Evolutionary conservation across 2,797 vertebrate species (phyloP), one percentile per base, ranked within the genome.

Genomic region (Sebastes goodei): DNA sequence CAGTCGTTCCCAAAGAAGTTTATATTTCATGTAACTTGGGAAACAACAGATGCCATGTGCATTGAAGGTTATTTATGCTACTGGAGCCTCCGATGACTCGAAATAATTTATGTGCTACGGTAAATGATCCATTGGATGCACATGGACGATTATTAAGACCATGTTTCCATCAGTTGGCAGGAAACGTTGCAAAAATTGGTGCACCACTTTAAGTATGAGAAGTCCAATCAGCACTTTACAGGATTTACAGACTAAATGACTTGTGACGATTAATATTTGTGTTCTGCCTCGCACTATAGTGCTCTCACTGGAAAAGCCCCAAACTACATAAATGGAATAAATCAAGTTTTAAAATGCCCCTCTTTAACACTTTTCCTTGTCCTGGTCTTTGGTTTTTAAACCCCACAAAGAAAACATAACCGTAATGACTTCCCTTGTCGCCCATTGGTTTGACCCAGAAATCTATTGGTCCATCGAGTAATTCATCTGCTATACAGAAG

Each of bases 201-300:
- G 55, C 60, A 53, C 20, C 38, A 66, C 60, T 71, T 67, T 32
- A 29, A 72, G 67, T 6, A 53, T 30, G 10, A 76, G 52, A 55
- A 46, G 61, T 27, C 76, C 49, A 81, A 75, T 82, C 57, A 76
- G 67, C 57, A 23, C n/a, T 35, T 49, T 49, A 49, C 8, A 12
- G 60, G 49, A 70, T 74, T 81, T 69, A 15, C 21, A 67, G 21
- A 32, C 25, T 49, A 59, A 76, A 80, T 74, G n/a, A 69, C 46
- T 67, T 80, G 52, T 73, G 65, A 75, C 32, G 27, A 71, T 80
- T 56, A 29, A 70, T 70, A 70, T 76, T 86, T 80, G 63, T 57
- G 60, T 65, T 78, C 42, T 53, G 67, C 33, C 42, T 83, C 33
- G 33, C 32, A 49, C 8, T 52, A 5, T 9, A 27, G 17, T 23